phyloP scores from a whole-genome alignment of 2,888 invertebrate genomes.

The Xestia sexstrigata region DNA sequence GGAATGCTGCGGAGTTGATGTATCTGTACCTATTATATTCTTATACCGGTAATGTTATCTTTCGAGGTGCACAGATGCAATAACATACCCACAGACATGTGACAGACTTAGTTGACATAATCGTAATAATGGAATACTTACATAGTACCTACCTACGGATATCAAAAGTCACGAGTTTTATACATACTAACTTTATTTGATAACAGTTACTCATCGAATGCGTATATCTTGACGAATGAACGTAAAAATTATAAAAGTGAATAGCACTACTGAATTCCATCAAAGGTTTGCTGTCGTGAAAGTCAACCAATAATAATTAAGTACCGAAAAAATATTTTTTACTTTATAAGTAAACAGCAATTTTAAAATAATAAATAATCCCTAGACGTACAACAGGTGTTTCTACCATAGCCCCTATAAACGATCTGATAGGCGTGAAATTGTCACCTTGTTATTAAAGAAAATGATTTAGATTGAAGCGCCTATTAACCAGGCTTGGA shows the following conservation, averaged over 20 bases:
- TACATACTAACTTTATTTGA: background rate
- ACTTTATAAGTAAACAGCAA: background rate
- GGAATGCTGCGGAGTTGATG: background rate
- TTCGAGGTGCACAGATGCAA: slow-evolving; percentile 21
- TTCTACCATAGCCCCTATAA: slow-evolving; percentile 30
- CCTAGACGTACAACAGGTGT: background rate
- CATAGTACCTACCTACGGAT: background rate
- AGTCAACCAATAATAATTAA: background rate
- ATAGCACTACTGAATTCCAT: background rate
- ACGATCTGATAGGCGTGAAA: slow-evolving; percentile 64
- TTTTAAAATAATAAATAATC: background rate
- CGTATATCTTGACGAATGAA: background rate
- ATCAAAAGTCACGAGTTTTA: slow-evolving; percentile 24
- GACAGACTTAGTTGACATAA: slow-evolving; percentile 21
- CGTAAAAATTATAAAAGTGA: background rate
- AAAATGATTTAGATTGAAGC: slow-evolving; percentile 50
- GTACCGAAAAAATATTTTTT: background rate
- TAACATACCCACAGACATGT: slow-evolving; percentile 26
- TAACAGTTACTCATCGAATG: background rate
- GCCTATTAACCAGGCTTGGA: slow-evolving; percentile 45
- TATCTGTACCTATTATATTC: background rate
- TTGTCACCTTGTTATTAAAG: slow-evolving; percentile 65
- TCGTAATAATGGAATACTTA: slow-evolving; percentile 2
- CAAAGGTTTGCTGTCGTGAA: background rate
- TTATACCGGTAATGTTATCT: slow-evolving; percentile 7